Base-by-base conservation (phyloP, 2,113 vertebrate genomes). In the Triplophysa siluroides region DNA sequence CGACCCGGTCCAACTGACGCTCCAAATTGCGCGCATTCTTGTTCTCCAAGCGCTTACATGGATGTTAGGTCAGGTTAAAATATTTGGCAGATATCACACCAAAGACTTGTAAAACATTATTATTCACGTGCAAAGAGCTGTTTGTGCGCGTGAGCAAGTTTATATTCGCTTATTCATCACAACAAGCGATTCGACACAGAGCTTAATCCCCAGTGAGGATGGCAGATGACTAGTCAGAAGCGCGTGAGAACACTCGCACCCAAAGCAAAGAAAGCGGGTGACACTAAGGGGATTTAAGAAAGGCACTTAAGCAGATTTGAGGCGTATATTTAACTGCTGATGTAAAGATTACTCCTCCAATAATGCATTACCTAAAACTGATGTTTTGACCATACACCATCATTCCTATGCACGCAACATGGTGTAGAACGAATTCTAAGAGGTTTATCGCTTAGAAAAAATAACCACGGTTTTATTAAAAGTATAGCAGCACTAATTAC, bases 141-240 rank as follows among this genome's bases (percentile, higher is more conserved):
- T 95, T 93, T 91, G 89, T 91, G 91, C 83, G 94, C 90, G 88
- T 96, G 96, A 97, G 94, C 93, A 89, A 92, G 88, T 91, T 92
- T 88, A 91, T 90, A 93, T 90, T 93, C 94, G 94, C 90, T 92
- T 93, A 95, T 97, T 96, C 94, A 95, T 96, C 95, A 95, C 90
- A 93, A 92, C 85, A 83, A 88, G 85, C 93, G 91, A 95, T 97
- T 97, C 91, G 92, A 93, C 93, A 96, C 95, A 93, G 92, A 84
- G 93, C 93, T 96, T 92, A 90, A 89, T 88, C 84, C 83, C 85
- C 78, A 83, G 70, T 83, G 38, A 56, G 68, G 67, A 56, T 64
- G 84, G 78, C 79, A 87, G 83, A 88, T 87, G 70, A 78, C 67
- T 65, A 91, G 88, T 93, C 89, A 92, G 94, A 33, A 88, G 87